Base-by-base conservation (phyloP, 2,113 vertebrate species). In the Podocnemis expansa region DNA sequence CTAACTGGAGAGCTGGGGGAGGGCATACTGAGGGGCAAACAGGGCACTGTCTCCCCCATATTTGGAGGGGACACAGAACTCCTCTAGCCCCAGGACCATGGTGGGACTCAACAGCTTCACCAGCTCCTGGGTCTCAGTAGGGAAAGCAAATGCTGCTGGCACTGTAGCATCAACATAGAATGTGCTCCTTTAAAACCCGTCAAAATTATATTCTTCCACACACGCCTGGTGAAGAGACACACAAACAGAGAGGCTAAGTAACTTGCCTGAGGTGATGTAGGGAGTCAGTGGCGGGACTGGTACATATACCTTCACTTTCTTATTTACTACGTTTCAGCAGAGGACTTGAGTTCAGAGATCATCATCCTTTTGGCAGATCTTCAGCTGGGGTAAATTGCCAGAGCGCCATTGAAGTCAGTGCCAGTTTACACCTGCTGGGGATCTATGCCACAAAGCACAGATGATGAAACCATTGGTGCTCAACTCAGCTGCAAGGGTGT, bases 291-390 rank as follows among this genome's bases (percentile, higher is more conserved):
- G 13, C 13, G 31, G 43, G 31, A 73, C 8, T 76, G 63, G 8
- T 60, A 8, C 2, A 9, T 0, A 0, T 41, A 1, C 54, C 52
- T 54, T 87, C 21, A 29, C 6, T 11, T 63, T 60, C 12, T 16
- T 43, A 47, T 38, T 51, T 9, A 0, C 0, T 1, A 47, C 51
- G 2, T 51, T 58, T 31, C 0, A 0, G 2, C 78, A 63, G 2
- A 45, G 1, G 3, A 63, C 17, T 10, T 51, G n/a, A 49, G 52
- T 75, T n/a, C 73, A 3, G 19, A 1, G 51, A 88, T 29, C 82
- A 29, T 82, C 78, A 58, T 29, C 56, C 56, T 27, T 13, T 58
- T 58, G 56, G 13, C 56, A 6, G 56, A 29, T 47, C 5, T 17
- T 1, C 14, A 17, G 10, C 41, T 19, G 43, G 10, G 8, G 1